Conservation (phyloP, 92 coral and sea anemone species). For the Hydrozoanthus gracilis region DNA sequence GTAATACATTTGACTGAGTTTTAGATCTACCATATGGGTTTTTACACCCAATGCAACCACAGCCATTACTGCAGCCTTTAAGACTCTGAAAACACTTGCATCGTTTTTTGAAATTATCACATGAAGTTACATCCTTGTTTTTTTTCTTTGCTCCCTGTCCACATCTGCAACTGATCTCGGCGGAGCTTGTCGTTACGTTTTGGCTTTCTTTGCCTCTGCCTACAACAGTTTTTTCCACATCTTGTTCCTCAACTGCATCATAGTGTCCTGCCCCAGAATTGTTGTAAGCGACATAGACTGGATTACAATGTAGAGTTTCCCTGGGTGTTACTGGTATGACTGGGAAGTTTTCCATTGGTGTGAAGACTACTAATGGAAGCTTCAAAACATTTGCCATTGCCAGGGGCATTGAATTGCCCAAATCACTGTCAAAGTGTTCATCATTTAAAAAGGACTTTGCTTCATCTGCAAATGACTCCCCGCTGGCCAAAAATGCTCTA, state of each 20-base stretch:
- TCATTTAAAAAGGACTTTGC: slow-evolving; percentile 59
- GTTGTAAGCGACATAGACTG: slow-evolving; percentile 69
- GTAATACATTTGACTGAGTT: too few relatives aligned
- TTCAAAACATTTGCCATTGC: slow-evolving; percentile 74
- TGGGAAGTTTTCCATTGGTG: slow-evolving; percentile 66
- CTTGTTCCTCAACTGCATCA: slow-evolving; percentile 55
- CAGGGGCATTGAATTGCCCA: slow-evolving; percentile 72
- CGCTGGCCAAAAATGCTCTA: slow-evolving; percentile 51
- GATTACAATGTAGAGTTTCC: slow-evolving; percentile 45
- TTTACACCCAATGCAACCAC: slow-evolving; percentile 51
- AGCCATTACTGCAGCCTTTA: slow-evolving; percentile 51
- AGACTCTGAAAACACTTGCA: slow-evolving; percentile 70
- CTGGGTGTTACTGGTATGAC: slow-evolving; percentile 66
- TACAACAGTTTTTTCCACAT: background rate
- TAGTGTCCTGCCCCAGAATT: slow-evolving; percentile 67
- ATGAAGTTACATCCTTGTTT: slow-evolving; percentile 43
- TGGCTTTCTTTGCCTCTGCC: too few relatives aligned
- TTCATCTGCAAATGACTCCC: slow-evolving; percentile 39
- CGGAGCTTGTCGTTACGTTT: background rate
- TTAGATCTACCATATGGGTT: slow-evolving; percentile 58
- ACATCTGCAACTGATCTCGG: slow-evolving; percentile 50
- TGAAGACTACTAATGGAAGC: slow-evolving; percentile 59
- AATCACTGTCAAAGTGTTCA: slow-evolving; percentile 69
- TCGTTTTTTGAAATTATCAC: slow-evolving; percentile 57
- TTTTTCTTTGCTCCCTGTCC: slow-evolving; percentile 67